Base-by-base conservation (phyloP, 2,888 invertebrate species). In the Diplolepis rosae region DNA sequence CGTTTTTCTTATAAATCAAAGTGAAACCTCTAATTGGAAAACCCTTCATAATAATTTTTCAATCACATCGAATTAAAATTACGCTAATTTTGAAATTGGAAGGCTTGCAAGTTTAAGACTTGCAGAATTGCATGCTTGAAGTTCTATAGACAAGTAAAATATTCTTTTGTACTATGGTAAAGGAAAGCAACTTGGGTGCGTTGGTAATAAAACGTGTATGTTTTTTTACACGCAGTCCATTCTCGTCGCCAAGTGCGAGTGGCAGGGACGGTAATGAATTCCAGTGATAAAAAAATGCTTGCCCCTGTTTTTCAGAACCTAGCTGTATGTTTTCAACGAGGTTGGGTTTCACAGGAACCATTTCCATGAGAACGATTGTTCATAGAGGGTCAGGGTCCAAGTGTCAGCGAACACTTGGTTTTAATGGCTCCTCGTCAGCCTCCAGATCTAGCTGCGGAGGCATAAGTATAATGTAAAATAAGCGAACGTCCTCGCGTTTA, bases 361-460 rank as follows among this genome's bases (percentile, higher is more conserved):
- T 72, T 71, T 68, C 66, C 68, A 70, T 70, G 68, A 65, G 68
- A 52, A 72, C 50, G 42, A 66, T 70, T 51, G 70, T 69, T 65
- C 30, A 27, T 45, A 66, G 45, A 42, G 66, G 61, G 69, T 74
- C 73, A 69, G 48, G 65, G 71, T 50, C 67, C 73, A 48, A 72
- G 66, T 76, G 79, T 77, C 71, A 74, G 71, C 73, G 74, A 75
- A 79, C 79, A 79, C 77, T 73, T 77, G 75, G 65, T 76, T 70
- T 75, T 75, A 68, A 75, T 70, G 74, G 67, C 45, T 45, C 54
- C 66, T 67, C 66, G 50, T 51, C 68, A 71, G 67, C 68, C 69
- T 66, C 65, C 54, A 56, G 52, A 54, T 54, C 65, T 30, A 30
- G n/a, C 7, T 6, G 52, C n/a, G 1, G 15, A 28, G 52, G 13